Evolutionary conservation across 1,140 invertebrate species (phyloP), one percentile per base, ranked within the genome.

Genomic region (Heterodera schachtii): DNA sequence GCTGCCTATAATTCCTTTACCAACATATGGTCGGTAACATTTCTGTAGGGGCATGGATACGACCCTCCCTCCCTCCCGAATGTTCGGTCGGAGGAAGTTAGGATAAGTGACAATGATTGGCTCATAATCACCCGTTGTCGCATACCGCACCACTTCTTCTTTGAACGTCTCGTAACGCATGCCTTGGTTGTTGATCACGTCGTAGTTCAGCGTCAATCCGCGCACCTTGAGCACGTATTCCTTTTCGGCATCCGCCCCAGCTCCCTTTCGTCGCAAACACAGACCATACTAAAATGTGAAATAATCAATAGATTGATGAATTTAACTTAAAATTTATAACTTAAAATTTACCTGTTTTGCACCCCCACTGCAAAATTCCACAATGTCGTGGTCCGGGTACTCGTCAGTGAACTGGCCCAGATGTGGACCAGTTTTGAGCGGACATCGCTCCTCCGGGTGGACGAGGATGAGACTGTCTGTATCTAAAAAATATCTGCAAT

Each of bases 171-270:
- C 11, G 46, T 75, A 75, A 11, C 73, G 9, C 11, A 75, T 8
- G 41, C 43, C 31, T 44, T 75, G 73, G 41, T 75, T 75, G 8
- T 75, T 46, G 11, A 75, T 49, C 31, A 75, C 44, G 41, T 75
- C 73, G 41, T 43, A 75, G n/a, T 75, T 75, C 11, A 75, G 43
- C 13, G 73, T 75, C 31, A 75, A 44, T 1, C 73, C 73, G 41
- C 73, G 21, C 0, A 75, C 73, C 16, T 75, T 75, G 21, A 75
- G 60, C 31, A 75, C 9, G 46, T 75, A 75, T 16, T 75, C 73
- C 31, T 3, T 8, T 31, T 74, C 43, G 21, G n/a, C 11, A 13
- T 19, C 73, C 11, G 41, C n/a, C 19, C 4, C 43, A 9, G 19
- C 73, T 44, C 19, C 6, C n/a, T 11, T 49, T 5, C 44, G 8